Base-by-base conservation (phyloP, 1,140 invertebrate genomes). In the Muscidifurax raptorellus region DNA sequence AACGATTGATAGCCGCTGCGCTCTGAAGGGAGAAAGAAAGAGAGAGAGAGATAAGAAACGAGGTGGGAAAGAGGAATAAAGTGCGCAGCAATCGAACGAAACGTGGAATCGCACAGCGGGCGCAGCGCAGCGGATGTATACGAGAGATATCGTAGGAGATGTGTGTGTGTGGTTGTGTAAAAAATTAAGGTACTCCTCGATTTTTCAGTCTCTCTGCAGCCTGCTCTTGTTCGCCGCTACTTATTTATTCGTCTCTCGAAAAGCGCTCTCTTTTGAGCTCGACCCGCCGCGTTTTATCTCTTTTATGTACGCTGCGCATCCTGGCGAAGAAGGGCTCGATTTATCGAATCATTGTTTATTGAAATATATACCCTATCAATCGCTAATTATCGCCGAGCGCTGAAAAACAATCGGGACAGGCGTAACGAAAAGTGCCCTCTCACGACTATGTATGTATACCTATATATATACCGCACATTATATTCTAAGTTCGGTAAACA, bases 1-100 rank as follows among this genome's bases (percentile, higher is more conserved):
- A 80, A 82, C 82, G 80, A 86, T 86, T 86, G 86, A 86, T 86
- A 78, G 86, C 77, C 78, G 47, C 79, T 82, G 40, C n/a, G n/a
- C 47, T 59, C 32, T 52, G 79, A 76, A 36, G 25, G 66, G 47
- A 74, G 32, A 30, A 40, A 74, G 71, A 40, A 75, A 75, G 32
- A 44, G 27, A 36, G 5, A 75, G n/a, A 30, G 28, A 77, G 75
- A 79, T 25, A 40, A 36, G 77, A 47, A 40, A 79, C 22, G 32
- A 28, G 30, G 9, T 30, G 59, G 32, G 59, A 25, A n/a, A 13
- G 18, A 80, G 78, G 36, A 27, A 80, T 32, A 78, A 18, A 59
- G 52, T 22, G 47, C n/a, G 66, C n/a, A 25, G 36, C 36, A 64
- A 44, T 59, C n/a, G 27, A 28, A 18, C 64, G 36, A 36, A 71